Conservation (phyloP, 2,888 invertebrate species). For the Drosophila fungiperda region DNA sequence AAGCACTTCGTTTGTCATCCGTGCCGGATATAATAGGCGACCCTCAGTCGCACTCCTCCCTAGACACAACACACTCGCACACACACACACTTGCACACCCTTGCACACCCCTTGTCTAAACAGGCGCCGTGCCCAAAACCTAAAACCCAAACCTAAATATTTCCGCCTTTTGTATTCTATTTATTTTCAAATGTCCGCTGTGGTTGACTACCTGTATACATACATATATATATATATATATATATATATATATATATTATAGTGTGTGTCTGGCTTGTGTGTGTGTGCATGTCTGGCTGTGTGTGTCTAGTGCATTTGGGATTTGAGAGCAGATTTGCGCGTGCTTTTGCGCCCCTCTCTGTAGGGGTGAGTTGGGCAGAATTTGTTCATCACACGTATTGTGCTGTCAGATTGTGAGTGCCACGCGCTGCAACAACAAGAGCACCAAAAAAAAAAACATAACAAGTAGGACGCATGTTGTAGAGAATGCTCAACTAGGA, state of each 20-base stretch:
- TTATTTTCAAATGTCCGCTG: slow-evolving; percentile 47
- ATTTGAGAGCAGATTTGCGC: slow-evolving; percentile 55
- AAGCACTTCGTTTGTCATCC: slow-evolving; percentile 61
- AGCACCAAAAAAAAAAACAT: not conserved
- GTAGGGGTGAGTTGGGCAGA: slow-evolving; percentile 12
- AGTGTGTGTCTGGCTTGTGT: not conserved
- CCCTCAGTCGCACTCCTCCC: slow-evolving; percentile 35
- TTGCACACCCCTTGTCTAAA: slow-evolving; percentile 11
- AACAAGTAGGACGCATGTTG: not conserved
- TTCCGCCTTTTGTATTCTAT: slow-evolving; percentile 30
- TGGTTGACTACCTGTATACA: slow-evolving; percentile 47
- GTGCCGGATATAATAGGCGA: slow-evolving; percentile 49
- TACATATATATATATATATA: not conserved
- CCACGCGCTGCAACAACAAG: slow-evolving; percentile 49
- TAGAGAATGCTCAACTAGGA: not conserved
- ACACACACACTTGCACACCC: not conserved
- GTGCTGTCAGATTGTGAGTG: slow-evolving; percentile 46
- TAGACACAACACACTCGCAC: slow-evolving; percentile 3
- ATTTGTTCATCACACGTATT: slow-evolving; percentile 28
- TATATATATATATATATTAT: too few species aligned
- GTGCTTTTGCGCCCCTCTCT: slow-evolving; percentile 32
- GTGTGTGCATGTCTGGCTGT: not conserved
- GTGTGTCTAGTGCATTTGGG: slow-evolving; percentile 29
- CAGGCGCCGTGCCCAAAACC: slow-evolving; percentile 43
- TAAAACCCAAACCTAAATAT: slow-evolving; percentile 24